phyloP scores from a whole-genome alignment of 2,113 vertebrate species.

The Pseudonaja textilis region DNA sequence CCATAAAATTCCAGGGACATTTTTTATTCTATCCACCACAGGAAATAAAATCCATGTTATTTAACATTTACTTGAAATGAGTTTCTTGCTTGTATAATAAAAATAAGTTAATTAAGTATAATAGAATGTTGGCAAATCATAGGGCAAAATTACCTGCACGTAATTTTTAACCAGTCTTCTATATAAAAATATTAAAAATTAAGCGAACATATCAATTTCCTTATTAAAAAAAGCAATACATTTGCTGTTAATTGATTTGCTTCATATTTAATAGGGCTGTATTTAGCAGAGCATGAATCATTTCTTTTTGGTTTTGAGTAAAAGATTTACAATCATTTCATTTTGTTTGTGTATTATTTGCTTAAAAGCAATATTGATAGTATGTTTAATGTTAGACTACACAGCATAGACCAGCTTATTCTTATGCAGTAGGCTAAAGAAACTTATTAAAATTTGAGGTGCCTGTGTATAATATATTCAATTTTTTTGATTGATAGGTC shows the following conservation, averaged over 20 bases:
- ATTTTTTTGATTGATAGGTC: conserved; percentile 2
- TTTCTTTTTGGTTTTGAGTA: conserved; percentile 27
- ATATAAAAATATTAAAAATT: conserved; percentile 44
- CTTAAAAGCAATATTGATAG: not conserved
- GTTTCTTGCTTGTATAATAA: conserved; percentile 38
- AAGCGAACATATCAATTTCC: conserved; percentile 6
- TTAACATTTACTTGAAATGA: conserved; percentile 36
- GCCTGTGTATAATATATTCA: not conserved
- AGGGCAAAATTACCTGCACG: conserved; percentile 13
- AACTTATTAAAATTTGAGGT: not conserved
- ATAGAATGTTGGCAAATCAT: not conserved
- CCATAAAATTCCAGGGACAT: conserved; percentile 33
- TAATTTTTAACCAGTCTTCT: conserved; percentile 19
- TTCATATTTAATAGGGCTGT: not conserved
- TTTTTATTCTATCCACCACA: conserved; percentile 29
- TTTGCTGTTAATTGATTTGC: conserved; percentile 34
- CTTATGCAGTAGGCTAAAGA: not conserved
- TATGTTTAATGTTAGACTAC: conserved; percentile 1
- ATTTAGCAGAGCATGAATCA: not conserved
- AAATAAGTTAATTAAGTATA: conserved; percentile 48
- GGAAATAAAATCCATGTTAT: conserved; percentile 28
- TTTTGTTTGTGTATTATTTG: not conserved
- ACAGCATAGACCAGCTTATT: not conserved
- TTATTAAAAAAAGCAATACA: not conserved
- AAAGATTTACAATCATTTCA: conserved; percentile 8